These are phyloP conservation scores for Syrrhaptes paradoxus DNA, from an alignment of 2,113 vertebrate species.

Conservation along the genomic window DNA sequence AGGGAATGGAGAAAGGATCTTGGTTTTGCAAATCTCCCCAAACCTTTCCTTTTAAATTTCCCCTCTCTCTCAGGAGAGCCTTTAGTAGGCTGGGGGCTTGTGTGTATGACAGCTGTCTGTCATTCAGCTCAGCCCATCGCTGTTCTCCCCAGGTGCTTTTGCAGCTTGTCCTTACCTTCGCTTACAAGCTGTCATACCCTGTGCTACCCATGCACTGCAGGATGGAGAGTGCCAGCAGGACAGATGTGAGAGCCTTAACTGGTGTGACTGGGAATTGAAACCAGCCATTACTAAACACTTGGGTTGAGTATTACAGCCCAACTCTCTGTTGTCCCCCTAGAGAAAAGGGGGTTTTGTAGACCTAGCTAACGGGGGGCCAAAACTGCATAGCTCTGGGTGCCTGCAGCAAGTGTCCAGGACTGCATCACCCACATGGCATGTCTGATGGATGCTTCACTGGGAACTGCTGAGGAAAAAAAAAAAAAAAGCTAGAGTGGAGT, in stretches of 20 bases:
- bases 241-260: neutral
- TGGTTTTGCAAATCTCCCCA: neutral
- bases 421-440: neutral
- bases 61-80: neutral
- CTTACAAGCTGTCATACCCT: neutral
- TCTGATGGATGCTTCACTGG: neutral
- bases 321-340: neutral
- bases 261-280: neutral
- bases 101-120: neutral
- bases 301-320: neutral
- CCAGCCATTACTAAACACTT: neutral
- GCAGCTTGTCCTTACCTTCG: neutral
- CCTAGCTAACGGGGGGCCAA: neutral
- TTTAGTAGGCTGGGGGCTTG: neutral
- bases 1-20: neutral
- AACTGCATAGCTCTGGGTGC: neutral
- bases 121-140: neutral
- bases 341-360: neutral
- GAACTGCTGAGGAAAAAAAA: neutral
- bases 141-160: neutral
- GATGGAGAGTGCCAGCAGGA: neutral
- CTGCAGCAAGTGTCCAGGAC: neutral
- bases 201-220: neutral
- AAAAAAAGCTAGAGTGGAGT: neutral
- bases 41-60: neutral